These are phyloP conservation scores for Hedya salicella DNA, from an alignment of 2,888 invertebrate genomes.

Conservation along the genomic window DNA sequence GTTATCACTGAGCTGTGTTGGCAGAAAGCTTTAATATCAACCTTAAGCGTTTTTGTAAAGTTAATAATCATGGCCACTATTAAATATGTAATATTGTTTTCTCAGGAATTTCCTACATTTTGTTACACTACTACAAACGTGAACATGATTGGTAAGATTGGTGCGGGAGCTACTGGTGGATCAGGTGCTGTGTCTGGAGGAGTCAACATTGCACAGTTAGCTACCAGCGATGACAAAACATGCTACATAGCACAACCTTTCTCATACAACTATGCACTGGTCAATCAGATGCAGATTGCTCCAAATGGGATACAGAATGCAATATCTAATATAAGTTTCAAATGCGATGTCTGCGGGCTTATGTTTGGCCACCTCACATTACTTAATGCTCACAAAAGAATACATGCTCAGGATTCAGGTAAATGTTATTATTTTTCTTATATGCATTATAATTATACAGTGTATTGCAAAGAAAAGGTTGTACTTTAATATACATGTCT, in stretches of 20 bases:
- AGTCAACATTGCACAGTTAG: conserved; percentile 89
- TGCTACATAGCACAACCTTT: conserved; percentile 91
- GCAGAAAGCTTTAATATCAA: conserved; percentile 24
- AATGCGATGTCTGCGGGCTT: conserved; percentile 94
- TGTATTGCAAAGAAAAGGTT: too few species aligned
- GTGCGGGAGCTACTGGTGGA: conserved; percentile 71
- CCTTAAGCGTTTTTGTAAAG: conserved; percentile 6
- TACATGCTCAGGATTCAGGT: conserved; percentile 88
- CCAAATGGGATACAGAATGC: conserved; percentile 88
- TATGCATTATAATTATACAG: too few species aligned
- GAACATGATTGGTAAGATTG: conserved; percentile 88
- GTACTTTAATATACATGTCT: too few species aligned
- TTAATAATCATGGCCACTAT: background rate
- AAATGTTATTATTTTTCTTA: conserved; percentile 47
- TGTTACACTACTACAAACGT: conserved; percentile 88
- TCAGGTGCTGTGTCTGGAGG: conserved; percentile 79
- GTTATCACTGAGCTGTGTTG: conserved; percentile 20
- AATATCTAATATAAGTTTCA: conserved; percentile 93
- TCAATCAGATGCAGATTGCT: conserved; percentile 94
- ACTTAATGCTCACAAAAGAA: conserved; percentile 94
- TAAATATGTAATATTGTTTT: conserved; percentile 24
- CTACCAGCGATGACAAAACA: conserved; percentile 87
- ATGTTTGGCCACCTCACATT: conserved; percentile 93
- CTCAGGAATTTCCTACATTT: conserved; percentile 88
- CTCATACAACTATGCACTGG: conserved; percentile 92